Base-by-base conservation (phyloP, 1,140 invertebrate species). In the Pentalonia nigronervosa region DNA sequence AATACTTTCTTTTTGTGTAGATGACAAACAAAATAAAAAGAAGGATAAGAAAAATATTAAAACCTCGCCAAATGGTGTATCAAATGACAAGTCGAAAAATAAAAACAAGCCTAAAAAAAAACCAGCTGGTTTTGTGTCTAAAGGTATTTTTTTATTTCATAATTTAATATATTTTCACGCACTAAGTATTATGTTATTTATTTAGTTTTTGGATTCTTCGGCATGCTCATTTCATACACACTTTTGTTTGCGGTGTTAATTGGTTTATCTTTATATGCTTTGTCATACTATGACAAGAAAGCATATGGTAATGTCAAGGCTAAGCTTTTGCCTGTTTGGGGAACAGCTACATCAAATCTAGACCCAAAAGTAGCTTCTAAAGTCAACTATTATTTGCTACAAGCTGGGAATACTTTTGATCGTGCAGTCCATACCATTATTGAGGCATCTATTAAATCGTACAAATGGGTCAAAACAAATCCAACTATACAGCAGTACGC, bases 261-360 rank as follows among this genome's bases (percentile, higher is more conserved):
- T 11, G 91, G 91, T 60, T 86, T 93, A n/a, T 41, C 81, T 41
- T 8, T 93, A 21, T 93, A 93, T 56, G 81, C 81, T 1, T 41
- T 93, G 48, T 93, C 91, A n/a, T 93, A 93, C 23, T 93, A 93
- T 41, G 91, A 93, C 48, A 93, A 93, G 36, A 93, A 93, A 93
- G 21, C 48, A 84, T 93, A 93, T 84, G 91, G 91, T 45, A 86
- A 86, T 86, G 48, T 93, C 14, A 93, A 93, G 9, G 48, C 76
- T 53, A 93, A 93, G 21, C 2, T 93, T 41, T 81, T 93, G 47
- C 91, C 91, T 56, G 0, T 86, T 83, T 93, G 91, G 91, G 50
- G 21, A 30, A 86, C 91, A 53, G 91, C n/a, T 53, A 93, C 91
- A 17, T 84, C 91, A 86, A 93, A 93, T 93, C 41, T 93, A 25